Evolutionary conservation across 2,113 vertebrate species (phyloP).

Genomic region (Rhinopithecus roxellana): DNA sequence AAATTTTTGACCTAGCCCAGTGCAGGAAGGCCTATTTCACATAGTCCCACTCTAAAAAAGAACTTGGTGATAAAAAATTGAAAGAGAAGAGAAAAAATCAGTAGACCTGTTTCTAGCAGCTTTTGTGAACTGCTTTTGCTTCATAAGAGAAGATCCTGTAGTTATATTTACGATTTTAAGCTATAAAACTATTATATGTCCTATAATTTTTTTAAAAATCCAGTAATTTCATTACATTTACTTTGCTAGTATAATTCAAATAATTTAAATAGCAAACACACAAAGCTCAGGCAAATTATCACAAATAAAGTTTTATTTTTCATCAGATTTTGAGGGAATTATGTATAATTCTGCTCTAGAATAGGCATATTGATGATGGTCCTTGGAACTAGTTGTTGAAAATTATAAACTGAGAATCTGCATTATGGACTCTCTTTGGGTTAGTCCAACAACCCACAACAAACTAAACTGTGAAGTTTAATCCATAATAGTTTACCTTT

Average conservation of each 20-base stretch:
- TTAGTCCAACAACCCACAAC: neutral
- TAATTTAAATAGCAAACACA: neutral
- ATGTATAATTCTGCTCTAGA: neutral
- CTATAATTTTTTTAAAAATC: neutral
- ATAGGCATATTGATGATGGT: neutral
- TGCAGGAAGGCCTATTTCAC: neutral
- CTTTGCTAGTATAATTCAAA: neutral
- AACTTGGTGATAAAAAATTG: neutral
- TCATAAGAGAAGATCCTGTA: neutral
- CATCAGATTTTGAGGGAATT: neutral
- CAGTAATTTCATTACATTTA: neutral
- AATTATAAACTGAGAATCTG: neutral
- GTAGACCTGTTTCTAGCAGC: neutral
- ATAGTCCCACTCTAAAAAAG: neutral
- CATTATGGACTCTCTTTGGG: neutral
- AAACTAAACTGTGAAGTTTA: neutral
- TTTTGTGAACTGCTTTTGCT: neutral
- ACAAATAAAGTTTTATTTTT: neutral
- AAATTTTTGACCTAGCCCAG: neutral
- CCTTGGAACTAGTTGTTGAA: neutral
- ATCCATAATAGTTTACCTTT: constrained; percentile 27
- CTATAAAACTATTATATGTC: neutral
- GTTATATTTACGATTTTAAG: neutral
- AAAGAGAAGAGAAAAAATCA: constrained; percentile 1
- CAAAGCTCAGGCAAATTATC: neutral